Evolutionary conservation across 2,888 invertebrate species (phyloP).

Genomic region (Drosophila melanosoma): DNA sequence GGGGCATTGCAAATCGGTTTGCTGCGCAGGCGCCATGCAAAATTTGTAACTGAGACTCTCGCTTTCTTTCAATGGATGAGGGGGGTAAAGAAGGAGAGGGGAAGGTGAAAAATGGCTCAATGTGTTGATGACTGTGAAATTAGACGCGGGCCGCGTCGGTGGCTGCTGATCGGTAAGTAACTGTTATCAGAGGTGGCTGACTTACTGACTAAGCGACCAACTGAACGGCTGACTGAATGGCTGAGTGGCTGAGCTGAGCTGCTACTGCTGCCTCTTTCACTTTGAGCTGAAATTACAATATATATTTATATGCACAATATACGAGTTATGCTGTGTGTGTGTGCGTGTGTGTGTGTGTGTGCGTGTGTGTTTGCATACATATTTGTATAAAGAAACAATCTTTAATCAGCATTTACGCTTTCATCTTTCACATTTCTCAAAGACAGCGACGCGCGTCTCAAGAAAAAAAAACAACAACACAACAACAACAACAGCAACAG

Average conservation of each 20-base stretch:
- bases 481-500: conserved; percentile 46
- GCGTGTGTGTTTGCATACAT: conserved; percentile 16
- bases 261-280: conserved; percentile 68
- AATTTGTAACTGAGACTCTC: conserved; percentile 73
- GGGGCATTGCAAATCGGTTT: conserved; percentile 33
- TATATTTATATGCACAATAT: conserved; percentile 65
- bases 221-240: conserved; percentile 45
- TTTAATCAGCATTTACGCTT: conserved; percentile 81
- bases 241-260: conserved; percentile 23
- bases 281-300: conserved; percentile 77
- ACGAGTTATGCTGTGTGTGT: conserved; percentile 8
- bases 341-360: conserved; percentile 13
- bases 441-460: conserved; percentile 51
- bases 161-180: conserved; percentile 42
- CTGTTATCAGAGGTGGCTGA: conserved; percentile 73
- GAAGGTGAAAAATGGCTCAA: conserved; percentile 31
- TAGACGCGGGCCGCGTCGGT: conserved; percentile 46
- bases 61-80: conserved; percentile 68
- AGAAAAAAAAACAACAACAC: conserved; percentile 51
- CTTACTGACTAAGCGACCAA: conserved; percentile 60
- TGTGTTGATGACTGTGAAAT: conserved; percentile 76
- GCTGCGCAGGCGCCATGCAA: conserved; percentile 40
- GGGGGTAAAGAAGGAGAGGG: not conserved
- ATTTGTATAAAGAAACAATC: conserved; percentile 75
- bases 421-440: conserved; percentile 81